Evolutionary conservation across 92 coral and sea anemone species (phyloP), one percentile per base, ranked within the genome.

Genomic region (Epizoanthus scotinus): DNA sequence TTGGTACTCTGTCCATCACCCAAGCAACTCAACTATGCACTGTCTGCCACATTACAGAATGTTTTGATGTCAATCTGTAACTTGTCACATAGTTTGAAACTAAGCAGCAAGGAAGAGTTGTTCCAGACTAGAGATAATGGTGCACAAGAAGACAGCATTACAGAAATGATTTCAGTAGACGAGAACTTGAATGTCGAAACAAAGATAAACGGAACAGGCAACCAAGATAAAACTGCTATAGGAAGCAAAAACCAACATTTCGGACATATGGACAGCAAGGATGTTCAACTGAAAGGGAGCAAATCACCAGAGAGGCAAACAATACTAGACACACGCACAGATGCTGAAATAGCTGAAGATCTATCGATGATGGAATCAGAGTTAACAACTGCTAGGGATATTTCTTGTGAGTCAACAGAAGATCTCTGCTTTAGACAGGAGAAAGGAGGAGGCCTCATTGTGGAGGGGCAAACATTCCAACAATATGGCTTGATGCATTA

Each of bases 401-500:
- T 87, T 84, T 70, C 81, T 10, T 53, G 67, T 21, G 62, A 67
- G 2, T 66, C 84, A 13, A 34, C 78, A 19, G 86, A 83, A 42
- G 90, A 73, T 6, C 84, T 90, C 70, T 93, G 94, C 49, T 29
- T 86, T 31, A 85, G 82, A 5, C 91, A 87, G 67, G 80, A 86
- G 69, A 89, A 80, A 56, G 86, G 78, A 55, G 84, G 84, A 17
- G 86, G 88, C 22, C 83, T 96, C 24, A 36, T 93, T n/a, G 96
- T 96, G 7, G 91, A 96, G 67, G 99, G 99, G n/a, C 87, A 90
- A 70, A 63, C 85, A 49, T 85, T 91, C 66, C 88, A 87, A 70
- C 88, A 86, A 28, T 83, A 73, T 82, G 87, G 88, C 19, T 63
- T 78, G 78, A 60, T 85, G 6, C 86, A 90, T 22, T 66, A 82